Evolutionary conservation across 2,113 vertebrate genomes (phyloP).

Genomic region (Fukomys damarensis): DNA sequence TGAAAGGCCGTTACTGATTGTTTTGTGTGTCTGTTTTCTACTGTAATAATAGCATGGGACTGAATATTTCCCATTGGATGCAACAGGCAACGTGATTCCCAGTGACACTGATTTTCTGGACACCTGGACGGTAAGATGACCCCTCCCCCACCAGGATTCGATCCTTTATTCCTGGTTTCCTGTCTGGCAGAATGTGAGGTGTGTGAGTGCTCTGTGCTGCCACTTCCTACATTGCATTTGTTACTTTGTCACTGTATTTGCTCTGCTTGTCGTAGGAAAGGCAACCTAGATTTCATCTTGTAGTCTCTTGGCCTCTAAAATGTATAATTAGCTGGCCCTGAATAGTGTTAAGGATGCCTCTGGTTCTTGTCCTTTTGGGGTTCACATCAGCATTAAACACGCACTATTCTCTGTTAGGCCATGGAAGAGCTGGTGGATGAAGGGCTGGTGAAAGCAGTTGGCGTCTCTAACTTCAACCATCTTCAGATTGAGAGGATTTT

Average conservation of each 20-base stretch:
- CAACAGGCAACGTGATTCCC: conserved; percentile 85
- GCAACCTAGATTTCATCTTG: not conserved
- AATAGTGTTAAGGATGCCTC: not conserved
- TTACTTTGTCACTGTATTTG: not conserved
- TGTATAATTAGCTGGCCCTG: not conserved
- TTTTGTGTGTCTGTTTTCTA: not conserved
- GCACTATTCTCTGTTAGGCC: conserved; percentile 83
- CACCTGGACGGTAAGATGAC: conserved; percentile 92
- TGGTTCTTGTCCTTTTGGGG: not conserved
- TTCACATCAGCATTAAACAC: not conserved
- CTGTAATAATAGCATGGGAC: conserved; percentile 86
- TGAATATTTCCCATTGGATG: conserved; percentile 89
- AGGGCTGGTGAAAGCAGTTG: conserved; percentile 94
- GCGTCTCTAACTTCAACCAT: conserved; percentile 95
- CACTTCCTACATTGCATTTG: rapidly evolving
- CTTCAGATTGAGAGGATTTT: conserved; percentile 92
- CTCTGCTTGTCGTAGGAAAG: not conserved
- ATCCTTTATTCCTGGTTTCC: too few species aligned
- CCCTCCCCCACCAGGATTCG: not conserved
- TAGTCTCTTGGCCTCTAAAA: not conserved
- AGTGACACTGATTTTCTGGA: conserved; percentile 87
- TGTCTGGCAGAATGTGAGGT: too few species aligned
- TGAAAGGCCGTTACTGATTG: not conserved
- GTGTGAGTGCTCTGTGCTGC: not conserved
- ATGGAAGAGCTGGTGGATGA: conserved; percentile 95